A percentile compares a stretch with the other conserved stretches of the same genome.
Evolutionary conservation across 2,113 vertebrate genomes (phyloP).

Genomic region (Periophthalmodon schlosseri): DNA sequence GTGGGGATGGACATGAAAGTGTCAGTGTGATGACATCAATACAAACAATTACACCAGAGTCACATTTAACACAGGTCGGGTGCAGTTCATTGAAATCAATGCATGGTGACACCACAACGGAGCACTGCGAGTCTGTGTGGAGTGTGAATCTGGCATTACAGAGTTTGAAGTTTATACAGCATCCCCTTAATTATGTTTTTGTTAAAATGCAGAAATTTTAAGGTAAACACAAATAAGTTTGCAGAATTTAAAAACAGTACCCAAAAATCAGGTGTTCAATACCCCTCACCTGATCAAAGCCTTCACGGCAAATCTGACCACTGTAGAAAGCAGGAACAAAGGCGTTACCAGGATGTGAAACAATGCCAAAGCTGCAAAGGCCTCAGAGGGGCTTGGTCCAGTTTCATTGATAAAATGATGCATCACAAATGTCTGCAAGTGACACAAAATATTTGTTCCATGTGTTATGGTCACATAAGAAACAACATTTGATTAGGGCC

Average conservation of each 20-base stretch:
- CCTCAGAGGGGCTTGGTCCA: constrained; percentile 80
- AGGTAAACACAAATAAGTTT: too few species aligned
- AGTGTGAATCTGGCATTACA: neutral
- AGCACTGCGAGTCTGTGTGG: neutral
- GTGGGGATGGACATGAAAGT: constrained; percentile 15
- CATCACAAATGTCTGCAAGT: constrained; percentile 86
- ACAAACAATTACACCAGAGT: neutral
- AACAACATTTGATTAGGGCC: neutral
- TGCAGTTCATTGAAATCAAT: neutral
- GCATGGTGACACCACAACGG: neutral
- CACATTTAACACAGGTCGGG: neutral
- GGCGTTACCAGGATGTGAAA: constrained; percentile 97
- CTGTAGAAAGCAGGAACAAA: constrained; percentile 93
- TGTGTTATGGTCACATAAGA: neutral
- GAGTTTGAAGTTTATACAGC: neutral
- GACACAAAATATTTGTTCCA: neutral
- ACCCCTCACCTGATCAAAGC: constrained; percentile 87
- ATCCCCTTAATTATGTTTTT: neutral
- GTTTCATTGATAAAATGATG: constrained; percentile 70
- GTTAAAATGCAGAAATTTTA: too few species aligned
- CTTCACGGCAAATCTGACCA: constrained; percentile 96
- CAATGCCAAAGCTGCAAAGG: constrained; percentile 90
- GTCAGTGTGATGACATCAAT: constrained; percentile 12
- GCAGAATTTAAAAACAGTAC: neutral
- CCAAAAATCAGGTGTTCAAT: neutral